Evolutionary conservation across 2,888 invertebrate species (phyloP), one percentile per base, ranked within the genome.

Genomic region (Apodemia hepburni): DNA sequence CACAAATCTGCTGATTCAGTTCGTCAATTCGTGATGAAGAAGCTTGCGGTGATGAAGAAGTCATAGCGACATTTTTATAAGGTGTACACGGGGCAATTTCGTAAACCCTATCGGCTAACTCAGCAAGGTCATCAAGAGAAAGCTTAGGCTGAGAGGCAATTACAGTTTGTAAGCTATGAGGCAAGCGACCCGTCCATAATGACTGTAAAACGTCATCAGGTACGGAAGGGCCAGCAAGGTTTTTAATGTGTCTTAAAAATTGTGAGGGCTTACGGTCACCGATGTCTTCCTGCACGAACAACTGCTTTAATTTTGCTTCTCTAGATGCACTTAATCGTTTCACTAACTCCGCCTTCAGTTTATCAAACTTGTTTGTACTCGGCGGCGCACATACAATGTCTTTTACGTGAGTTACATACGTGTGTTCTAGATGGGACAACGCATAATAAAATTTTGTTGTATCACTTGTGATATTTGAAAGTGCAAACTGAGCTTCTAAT

Each of bases 361-460:
- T 49, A 1, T 18, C 49, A 18, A 3, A 49, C 5, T 49, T 49
- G 18, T 49, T 18, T 11, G 17, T 18, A 18, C 9, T 49, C 2
- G 67, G 67, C 2, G 69, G 69, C 4, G 8, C 27, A 3, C 17
- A 61, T n/a, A 69, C 68, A 15, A 69, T 61, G 29, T 69, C 68
- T 35, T 65, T 64, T 0, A 68, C 63, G 15, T 68, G 64, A 9
- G 58, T 22, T 0, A 61, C 61, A 42, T 65, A 61, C n/a, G 60
- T 33, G 11, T 61, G 58, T 15, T 65, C 64, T 3, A 65, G 62
- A 2, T 69, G 60, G 0, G 58, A 33, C 11, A 65, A 59, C 9
- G 64, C 58, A 17, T 66, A 60, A 18, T 66, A 58, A 59, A 66
- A 66, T 61, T 65, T 66, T 12, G 68, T 64, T 0, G 38, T 7